These are phyloP conservation scores for Ameiurus melas DNA, from an alignment of 2,113 vertebrate genomes.

Conservation along the genomic window DNA sequence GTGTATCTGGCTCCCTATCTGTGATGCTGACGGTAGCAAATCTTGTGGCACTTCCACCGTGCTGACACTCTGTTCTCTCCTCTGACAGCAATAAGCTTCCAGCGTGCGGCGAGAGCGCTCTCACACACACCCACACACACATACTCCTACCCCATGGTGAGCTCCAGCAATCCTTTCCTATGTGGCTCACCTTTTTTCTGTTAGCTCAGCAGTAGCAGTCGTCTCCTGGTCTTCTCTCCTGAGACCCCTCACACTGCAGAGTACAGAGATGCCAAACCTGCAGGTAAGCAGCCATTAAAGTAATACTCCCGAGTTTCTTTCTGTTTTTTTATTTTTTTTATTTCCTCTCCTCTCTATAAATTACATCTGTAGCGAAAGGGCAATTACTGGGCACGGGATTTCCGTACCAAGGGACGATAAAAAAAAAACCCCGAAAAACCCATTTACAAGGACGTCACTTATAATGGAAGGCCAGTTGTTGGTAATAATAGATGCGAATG, in stretches of 20 bases:
- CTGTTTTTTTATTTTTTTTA: not conserved
- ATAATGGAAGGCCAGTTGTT: not conserved
- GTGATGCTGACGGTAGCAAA: conserved; percentile 21
- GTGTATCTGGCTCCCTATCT: conserved; percentile 15
- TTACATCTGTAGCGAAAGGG: not conserved
- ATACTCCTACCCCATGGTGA: not conserved
- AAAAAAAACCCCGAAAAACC: not conserved
- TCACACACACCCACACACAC: conserved; percentile 16
- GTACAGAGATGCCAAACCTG: conserved; percentile 23
- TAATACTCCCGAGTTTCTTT: not conserved
- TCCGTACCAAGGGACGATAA: not conserved
- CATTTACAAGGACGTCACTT: not conserved
- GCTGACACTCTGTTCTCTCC: conserved; percentile 18
- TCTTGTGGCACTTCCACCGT: not conserved
- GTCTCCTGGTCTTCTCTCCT: conserved; percentile 37
- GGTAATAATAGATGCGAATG: not conserved
- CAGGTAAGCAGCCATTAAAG: conserved; percentile 47
- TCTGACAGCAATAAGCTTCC: conserved; percentile 33
- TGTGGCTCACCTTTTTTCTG: conserved; percentile 52
- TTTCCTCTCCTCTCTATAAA: not conserved
- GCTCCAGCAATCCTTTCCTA: conserved; percentile 23
- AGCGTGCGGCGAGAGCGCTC: not conserved
- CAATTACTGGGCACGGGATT: not conserved
- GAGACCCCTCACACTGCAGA: conserved; percentile 43
- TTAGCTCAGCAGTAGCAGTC: conserved; percentile 47